Percentiles rank a stretch among this genome's conserved stretches.
Conservation (phyloP, 2,888 invertebrate species). For the Thyatira batis region DNA sequence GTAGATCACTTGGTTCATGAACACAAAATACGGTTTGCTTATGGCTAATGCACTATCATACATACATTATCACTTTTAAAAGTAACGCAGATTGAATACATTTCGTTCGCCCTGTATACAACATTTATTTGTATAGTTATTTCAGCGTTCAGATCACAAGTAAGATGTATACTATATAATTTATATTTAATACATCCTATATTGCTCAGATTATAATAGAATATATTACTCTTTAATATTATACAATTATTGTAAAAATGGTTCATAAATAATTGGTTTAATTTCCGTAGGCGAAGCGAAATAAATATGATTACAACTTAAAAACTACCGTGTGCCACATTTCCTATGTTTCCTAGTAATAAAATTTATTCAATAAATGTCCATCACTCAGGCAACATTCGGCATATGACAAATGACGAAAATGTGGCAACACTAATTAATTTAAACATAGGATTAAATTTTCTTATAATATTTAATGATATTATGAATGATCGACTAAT, state of each 20-base stretch:
- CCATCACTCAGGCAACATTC: slow-evolving; percentile 51
- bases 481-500: slow-evolving; percentile 56
- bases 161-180: slow-evolving; percentile 35
- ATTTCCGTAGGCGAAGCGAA: slow-evolving; percentile 47
- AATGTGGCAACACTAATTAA: slow-evolving; percentile 50
- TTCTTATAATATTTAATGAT: slow-evolving; percentile 35
- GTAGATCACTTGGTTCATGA: slow-evolving; percentile 55
- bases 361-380: slow-evolving; percentile 29
- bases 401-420: slow-evolving; percentile 53
- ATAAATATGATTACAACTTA: slow-evolving; percentile 55
- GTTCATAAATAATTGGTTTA: slow-evolving; percentile 26
- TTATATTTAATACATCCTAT: slow-evolving; percentile 35
- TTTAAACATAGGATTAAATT: slow-evolving; percentile 46
- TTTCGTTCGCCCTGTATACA: slow-evolving; percentile 61
- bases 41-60: slow-evolving; percentile 52
- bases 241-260: slow-evolving; percentile 2
- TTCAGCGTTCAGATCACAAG: slow-evolving; percentile 54
- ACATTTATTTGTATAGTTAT: slow-evolving; percentile 41
- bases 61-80: slow-evolving; percentile 46
- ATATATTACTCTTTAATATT: slow-evolving; percentile 20
- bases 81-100: slow-evolving; percentile 44
- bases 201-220: slow-evolving; percentile 56
- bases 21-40: slow-evolving; percentile 65
- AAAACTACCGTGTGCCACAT: slow-evolving; percentile 42
- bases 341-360: slow-evolving; percentile 35